Evolutionary conservation across 2,888 invertebrate species (phyloP), one percentile per base, ranked within the genome.

Genomic region (Cataglyphis rosenhaueri): DNA sequence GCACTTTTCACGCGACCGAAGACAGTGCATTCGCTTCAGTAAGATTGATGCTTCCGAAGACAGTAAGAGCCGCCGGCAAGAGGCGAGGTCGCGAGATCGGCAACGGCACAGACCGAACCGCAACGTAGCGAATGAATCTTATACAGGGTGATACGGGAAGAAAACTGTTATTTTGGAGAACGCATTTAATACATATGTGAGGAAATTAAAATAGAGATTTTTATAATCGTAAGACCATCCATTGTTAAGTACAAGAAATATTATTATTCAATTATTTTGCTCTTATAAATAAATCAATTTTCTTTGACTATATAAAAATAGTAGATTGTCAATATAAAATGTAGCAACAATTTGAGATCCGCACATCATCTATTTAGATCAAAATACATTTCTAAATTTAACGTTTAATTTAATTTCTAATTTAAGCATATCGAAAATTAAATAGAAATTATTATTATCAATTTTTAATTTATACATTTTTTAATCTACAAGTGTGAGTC

Each of bases 31-130:
- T 82, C 81, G 64, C 25, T 61, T 61, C 74, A 38, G 64, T 52
- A 82, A 84, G 89, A 89, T 89, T 82, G 86, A 88, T 89, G 89
- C 73, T 68, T 76, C 64, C 73, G 73, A 66, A 73, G 65, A 78
- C 71, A 25, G 73, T 73, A 81, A 68, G 62, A 64, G 82, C 68
- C 75, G 68, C 41, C 73, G 52, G 59, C 66, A 55, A 25, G 9
- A 81, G 35, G 52, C 41, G 38, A 82, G 78, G 68, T 84, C 68
- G 41, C 9, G 41, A 71, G 62, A 74, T 71, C 68, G 66, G 44
- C n/a, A 32, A 41, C 44, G 66, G 75, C 81, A 78, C 81, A 78
- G 78, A 81, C 78, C 74, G 74, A 76, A 75, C 71, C 73, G 61
- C 59, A 76, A 61, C 59, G 62, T 57, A 59, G n/a, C 59, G 62